Evolutionary conservation across 35 echinoderm and acorn worm genomes (phyloP).

Genomic region (Chiridota heheva): DNA sequence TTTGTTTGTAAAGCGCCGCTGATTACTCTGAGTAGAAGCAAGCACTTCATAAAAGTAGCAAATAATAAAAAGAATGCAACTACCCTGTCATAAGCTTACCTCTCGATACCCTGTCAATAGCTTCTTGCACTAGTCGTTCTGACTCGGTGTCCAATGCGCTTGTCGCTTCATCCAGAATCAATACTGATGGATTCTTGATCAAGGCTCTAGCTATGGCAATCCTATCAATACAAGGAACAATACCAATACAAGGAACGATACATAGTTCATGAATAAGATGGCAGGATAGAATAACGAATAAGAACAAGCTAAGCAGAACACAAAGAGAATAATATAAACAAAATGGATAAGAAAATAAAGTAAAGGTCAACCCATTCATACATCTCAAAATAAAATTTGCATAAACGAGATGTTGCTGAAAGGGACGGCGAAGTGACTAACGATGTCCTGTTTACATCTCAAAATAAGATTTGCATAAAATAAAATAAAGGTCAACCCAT

Average conservation of each 20-base stretch:
- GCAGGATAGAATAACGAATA: neutral
- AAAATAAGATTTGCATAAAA: too few relatives aligned
- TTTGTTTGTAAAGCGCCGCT: too few relatives aligned
- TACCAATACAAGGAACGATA: neutral
- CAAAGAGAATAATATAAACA: neutral
- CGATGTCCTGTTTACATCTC: too few relatives aligned
- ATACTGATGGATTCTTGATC: slow-evolving; percentile 83
- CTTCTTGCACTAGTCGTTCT: slow-evolving; percentile 83
- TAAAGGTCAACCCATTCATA: too few relatives aligned
- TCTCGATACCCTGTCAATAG: slow-evolving; percentile 75
- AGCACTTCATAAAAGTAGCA: too few relatives aligned
- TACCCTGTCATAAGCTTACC: too few relatives aligned
- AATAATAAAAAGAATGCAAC: too few relatives aligned
- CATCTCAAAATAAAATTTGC: too few relatives aligned
- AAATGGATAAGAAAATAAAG: neutral
- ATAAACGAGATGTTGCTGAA: too few relatives aligned
- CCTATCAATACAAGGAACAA: slow-evolving; percentile 26
- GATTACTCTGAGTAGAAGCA: too few relatives aligned
- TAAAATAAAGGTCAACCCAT: too few relatives aligned
- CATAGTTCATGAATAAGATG: neutral
- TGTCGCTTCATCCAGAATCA: slow-evolving; percentile 92
- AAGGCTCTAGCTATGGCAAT: slow-evolving; percentile 90
- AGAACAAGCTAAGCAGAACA: neutral
- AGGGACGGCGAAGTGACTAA: too few relatives aligned
- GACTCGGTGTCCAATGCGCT: slow-evolving; percentile 90